Evolutionary conservation across 1,140 invertebrate genomes (phyloP).

Genomic region (Aleiodes sp.): DNA sequence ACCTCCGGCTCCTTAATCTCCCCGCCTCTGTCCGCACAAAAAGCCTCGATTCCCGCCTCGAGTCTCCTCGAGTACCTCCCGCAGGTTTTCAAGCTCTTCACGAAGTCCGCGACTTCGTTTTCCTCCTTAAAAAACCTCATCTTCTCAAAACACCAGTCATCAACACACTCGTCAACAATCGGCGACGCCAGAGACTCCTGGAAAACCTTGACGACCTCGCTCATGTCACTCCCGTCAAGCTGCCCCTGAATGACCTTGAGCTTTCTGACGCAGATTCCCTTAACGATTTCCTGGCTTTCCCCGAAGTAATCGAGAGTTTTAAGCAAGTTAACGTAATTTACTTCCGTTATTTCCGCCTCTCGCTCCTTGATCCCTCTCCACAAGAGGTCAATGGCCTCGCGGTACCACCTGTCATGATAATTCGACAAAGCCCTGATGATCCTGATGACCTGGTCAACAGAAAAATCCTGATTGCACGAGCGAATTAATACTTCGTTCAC

Average conservation of each 20-base stretch:
- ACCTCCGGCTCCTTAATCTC: constrained; percentile 68
- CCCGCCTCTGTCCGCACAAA: constrained; percentile 69
- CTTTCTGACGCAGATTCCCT: constrained; percentile 72
- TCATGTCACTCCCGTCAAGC: constrained; percentile 67
- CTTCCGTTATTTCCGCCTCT: constrained; percentile 69
- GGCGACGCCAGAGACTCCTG: neutral
- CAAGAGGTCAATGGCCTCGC: constrained; percentile 71
- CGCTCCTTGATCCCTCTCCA: constrained; percentile 74
- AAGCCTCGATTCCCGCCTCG: constrained; percentile 63
- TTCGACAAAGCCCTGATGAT: constrained; percentile 59
- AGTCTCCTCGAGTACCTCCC: neutral
- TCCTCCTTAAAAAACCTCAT: constrained; percentile 52
- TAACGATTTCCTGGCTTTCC: constrained; percentile 71
- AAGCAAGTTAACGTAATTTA: constrained; percentile 70
- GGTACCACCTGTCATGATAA: constrained; percentile 62
- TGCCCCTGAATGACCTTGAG: constrained; percentile 69
- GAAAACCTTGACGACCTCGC: constrained; percentile 59
- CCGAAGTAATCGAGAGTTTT: constrained; percentile 69
- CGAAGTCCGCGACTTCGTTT: constrained; percentile 71
- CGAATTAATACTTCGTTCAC: constrained; percentile 72
- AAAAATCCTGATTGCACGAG: constrained; percentile 70
- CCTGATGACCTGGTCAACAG: constrained; percentile 71
- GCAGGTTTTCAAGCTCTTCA: constrained; percentile 66
- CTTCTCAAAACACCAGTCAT: neutral
- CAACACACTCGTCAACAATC: neutral